phyloP scores from a whole-genome alignment of 2,797 vertebrate species.

The Esox masquinongy region DNA sequence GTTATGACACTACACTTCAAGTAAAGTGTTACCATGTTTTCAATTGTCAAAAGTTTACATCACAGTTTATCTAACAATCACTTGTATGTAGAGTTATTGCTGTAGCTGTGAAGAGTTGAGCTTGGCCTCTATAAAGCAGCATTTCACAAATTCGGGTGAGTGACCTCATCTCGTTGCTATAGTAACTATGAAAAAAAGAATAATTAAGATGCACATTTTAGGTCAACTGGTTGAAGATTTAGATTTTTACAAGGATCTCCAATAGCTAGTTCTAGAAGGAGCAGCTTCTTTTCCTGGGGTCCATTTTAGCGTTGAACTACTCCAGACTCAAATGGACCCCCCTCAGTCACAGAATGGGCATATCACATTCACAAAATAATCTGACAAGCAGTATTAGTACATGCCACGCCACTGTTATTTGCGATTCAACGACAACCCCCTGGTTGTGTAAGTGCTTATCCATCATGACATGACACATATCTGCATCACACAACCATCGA shows the following conservation, averaged over 20 bases:
- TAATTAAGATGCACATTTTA: too few relatives aligned
- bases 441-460: conserved; percentile 32
- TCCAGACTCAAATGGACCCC: conserved; percentile 22
- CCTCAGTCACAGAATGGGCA: not conserved
- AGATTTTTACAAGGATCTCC: too few relatives aligned
- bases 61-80: not conserved
- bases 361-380: conserved; percentile 23
- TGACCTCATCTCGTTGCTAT: too few relatives aligned
- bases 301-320: conserved; percentile 53
- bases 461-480: conserved; percentile 16
- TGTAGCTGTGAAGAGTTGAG: not conserved
- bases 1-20: too few relatives aligned
- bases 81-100: not conserved
- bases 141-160: too few relatives aligned
- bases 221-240: too few relatives aligned
- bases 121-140: too few relatives aligned
- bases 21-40: too few relatives aligned
- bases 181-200: too few relatives aligned
- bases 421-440: not conserved
- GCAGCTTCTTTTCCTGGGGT: conserved; percentile 30
- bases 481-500: conserved; percentile 35
- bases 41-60: not conserved
- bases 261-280: too few relatives aligned
- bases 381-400: conserved; percentile 39
- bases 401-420: conserved; percentile 10